Evolutionary conservation across 2,888 invertebrate genomes (phyloP).

Genomic region (Dorcus hopei): DNA sequence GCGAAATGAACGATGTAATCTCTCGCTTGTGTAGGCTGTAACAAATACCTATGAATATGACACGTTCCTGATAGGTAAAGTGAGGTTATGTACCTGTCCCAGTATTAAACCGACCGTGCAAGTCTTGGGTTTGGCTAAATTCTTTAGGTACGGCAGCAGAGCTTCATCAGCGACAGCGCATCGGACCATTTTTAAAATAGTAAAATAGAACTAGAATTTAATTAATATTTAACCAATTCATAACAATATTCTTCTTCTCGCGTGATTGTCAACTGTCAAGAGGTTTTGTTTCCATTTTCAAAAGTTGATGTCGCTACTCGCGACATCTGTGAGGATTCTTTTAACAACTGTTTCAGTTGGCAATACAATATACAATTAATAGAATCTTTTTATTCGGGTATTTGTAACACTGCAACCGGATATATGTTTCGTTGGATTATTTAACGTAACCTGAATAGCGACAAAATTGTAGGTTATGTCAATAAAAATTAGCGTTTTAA

Average conservation of each 20-base stretch:
- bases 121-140: slow-evolving; percentile 60
- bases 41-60: slow-evolving; percentile 17
- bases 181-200: slow-evolving; percentile 57
- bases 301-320: slow-evolving; percentile 3
- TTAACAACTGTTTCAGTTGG: too few species aligned
- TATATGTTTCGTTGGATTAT: too few species aligned
- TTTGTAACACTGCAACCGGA: too few species aligned
- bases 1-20: slow-evolving; percentile 79
- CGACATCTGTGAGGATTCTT: too few species aligned
- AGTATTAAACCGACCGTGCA: slow-evolving; percentile 73
- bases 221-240: neutral
- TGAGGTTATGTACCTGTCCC: slow-evolving; percentile 64
- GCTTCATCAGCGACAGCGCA: slow-evolving; percentile 67
- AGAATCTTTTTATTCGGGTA: too few species aligned
- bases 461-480: too few species aligned
- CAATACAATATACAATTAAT: too few species aligned
- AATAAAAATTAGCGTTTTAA: too few species aligned
- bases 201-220: slow-evolving; percentile 12
- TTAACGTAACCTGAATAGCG: too few species aligned
- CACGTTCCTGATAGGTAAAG: slow-evolving; percentile 8
- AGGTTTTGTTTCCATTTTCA: slow-evolving; percentile 3
- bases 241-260: too few species aligned
- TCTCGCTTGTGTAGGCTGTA: slow-evolving; percentile 61
- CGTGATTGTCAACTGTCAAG: too few species aligned
- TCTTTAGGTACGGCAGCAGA: slow-evolving; percentile 65